Conservation (phyloP, 1,140 invertebrate genomes). For the Plutomurus gul region DNA sequence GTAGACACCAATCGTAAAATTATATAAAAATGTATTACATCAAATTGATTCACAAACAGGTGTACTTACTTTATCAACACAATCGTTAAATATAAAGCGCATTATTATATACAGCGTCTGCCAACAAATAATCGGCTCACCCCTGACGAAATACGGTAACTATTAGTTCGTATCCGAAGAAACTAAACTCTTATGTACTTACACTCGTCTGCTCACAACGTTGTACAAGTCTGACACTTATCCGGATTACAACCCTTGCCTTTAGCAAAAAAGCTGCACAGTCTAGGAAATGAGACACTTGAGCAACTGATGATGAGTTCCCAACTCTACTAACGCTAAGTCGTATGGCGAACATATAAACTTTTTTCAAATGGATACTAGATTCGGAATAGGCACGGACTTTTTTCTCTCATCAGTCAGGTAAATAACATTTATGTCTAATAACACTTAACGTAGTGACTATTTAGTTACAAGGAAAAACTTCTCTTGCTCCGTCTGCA, state of each 20-base stretch:
- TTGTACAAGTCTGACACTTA: background rate
- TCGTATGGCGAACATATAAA: background rate
- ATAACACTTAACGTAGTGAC: background rate
- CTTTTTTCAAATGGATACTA: background rate
- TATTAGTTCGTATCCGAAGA: too few relatives aligned
- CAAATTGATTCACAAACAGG: too few relatives aligned
- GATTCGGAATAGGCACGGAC: background rate
- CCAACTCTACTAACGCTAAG: background rate
- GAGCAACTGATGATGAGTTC: background rate
- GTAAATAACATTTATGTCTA: slow-evolving; percentile 10
- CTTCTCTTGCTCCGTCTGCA: too few relatives aligned
- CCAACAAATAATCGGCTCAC: too few relatives aligned
- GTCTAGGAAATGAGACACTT: background rate
- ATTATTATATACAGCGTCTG: too few relatives aligned
- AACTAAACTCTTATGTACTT: too few relatives aligned
- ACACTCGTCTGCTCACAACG: background rate
- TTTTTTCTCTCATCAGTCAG: background rate
- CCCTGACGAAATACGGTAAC: too few relatives aligned
- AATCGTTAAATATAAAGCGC: too few relatives aligned
- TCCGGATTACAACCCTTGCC: background rate
- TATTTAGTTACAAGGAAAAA: background rate
- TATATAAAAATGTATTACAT: too few relatives aligned
- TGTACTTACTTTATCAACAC: too few relatives aligned
- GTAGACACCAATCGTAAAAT: too few relatives aligned
- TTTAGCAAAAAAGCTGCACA: background rate